Evolutionary conservation across 37 sponge, comb jelly and placozoan genomes (phyloP).

Genomic region (Tethya wilhelma): DNA sequence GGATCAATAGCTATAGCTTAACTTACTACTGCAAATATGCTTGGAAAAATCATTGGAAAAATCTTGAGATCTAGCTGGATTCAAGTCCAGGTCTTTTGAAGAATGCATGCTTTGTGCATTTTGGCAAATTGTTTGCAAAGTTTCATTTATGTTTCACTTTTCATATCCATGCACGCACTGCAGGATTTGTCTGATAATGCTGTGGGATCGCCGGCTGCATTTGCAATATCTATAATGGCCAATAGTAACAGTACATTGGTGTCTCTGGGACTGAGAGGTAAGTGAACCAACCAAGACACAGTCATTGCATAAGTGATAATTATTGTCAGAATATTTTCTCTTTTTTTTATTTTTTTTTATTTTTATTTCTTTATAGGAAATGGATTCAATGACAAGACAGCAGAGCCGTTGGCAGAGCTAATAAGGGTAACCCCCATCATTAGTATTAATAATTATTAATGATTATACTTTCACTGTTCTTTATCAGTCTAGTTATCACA

Average conservation of each 20-base stretch:
- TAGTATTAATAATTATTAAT: not conserved
- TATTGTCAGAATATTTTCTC: not conserved
- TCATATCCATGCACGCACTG: not conserved
- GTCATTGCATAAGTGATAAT: not conserved
- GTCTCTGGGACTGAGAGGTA: slow-evolving; percentile 68
- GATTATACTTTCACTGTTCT: not conserved
- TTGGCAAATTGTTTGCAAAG: too few species aligned
- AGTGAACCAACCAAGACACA: not conserved
- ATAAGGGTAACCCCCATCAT: slow-evolving; percentile 54
- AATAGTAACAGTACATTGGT: slow-evolving; percentile 63
- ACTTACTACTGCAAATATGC: too few species aligned
- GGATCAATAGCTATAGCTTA: not conserved
- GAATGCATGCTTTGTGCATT: too few species aligned
- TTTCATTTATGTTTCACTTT: not conserved
- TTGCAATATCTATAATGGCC: slow-evolving; percentile 62
- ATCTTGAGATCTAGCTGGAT: not conserved
- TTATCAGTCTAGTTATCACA: slow-evolving; percentile 72
- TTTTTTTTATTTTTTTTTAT: not conserved
- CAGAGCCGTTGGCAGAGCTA: slow-evolving; percentile 77
- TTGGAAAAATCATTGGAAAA: too few species aligned
- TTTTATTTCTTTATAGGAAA: slow-evolving; percentile 53
- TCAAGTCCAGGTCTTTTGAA: too few species aligned
- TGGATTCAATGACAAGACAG: slow-evolving; percentile 82
- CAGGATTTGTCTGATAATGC: slow-evolving; percentile 84
- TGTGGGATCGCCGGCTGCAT: slow-evolving; percentile 77